Conservation (phyloP, 2,888 invertebrate species). For the Melanchra persicariae region DNA sequence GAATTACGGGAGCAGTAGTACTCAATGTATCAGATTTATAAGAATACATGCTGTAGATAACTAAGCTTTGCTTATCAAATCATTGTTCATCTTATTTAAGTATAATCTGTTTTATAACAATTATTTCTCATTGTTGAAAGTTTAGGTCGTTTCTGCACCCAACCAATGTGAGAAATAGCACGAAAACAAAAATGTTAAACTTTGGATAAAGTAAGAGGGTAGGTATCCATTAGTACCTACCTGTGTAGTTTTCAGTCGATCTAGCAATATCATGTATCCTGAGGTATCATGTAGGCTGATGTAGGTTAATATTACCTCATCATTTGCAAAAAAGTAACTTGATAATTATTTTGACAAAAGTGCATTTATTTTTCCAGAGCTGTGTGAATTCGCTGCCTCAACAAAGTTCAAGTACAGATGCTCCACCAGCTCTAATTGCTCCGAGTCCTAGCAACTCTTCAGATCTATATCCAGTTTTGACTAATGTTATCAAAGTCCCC, state of each 20-base stretch:
- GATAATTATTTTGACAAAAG: neutral
- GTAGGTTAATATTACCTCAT: too few relatives aligned
- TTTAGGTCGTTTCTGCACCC: neutral
- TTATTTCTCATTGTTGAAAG: neutral
- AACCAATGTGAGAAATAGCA: too few relatives aligned
- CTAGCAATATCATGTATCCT: neutral
- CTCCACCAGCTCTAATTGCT: neutral
- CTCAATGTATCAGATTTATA: too few relatives aligned
- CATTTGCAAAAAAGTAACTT: too few relatives aligned
- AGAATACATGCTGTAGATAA: neutral
- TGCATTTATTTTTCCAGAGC: constrained; percentile 11
- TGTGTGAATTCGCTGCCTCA: constrained; percentile 9
- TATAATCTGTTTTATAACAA: neutral
- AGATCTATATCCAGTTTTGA: accelerated
- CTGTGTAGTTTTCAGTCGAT: constrained; percentile 5
- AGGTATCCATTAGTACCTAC: neutral
- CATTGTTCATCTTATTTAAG: neutral
- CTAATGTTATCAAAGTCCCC: constrained; percentile 15
- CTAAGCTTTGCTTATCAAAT: too few relatives aligned
- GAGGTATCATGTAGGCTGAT: too few relatives aligned
- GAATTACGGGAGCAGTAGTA: too few relatives aligned
- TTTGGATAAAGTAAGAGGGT: too few relatives aligned
- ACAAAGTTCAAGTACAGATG: neutral
- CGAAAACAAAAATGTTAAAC: too few relatives aligned
- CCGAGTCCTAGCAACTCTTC: neutral